Conservation (phyloP, 2,113 vertebrate genomes). For the Paedocypris sp. region DNA sequence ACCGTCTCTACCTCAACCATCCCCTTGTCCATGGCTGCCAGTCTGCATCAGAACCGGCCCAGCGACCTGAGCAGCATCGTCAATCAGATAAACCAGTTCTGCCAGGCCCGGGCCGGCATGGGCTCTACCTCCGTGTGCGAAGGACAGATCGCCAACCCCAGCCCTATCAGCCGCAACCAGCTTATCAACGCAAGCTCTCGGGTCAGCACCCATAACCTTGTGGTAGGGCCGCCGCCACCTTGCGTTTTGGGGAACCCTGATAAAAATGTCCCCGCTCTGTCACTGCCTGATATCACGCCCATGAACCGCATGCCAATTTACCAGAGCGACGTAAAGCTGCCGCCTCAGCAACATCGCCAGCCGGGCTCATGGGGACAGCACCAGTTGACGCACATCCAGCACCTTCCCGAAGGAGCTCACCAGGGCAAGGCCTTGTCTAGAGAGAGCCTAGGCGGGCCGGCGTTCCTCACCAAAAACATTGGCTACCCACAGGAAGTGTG, state of each 20-base stretch:
- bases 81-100: slow-evolving; percentile 98
- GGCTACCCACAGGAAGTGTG: slow-evolving; percentile 56
- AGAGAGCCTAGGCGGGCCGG: slow-evolving; percentile 51
- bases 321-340: slow-evolving; percentile 71
- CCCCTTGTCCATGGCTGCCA: slow-evolving; percentile 92
- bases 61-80: slow-evolving; percentile 93
- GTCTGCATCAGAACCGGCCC: slow-evolving; percentile 83
- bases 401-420: slow-evolving; percentile 73
- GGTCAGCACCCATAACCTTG: slow-evolving; percentile 87
- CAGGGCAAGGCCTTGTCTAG: slow-evolving; percentile 69
- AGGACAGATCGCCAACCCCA: slow-evolving; percentile 97
- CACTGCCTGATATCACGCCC: slow-evolving; percentile 55
- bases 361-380: slow-evolving; percentile 85
- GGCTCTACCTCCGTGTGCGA: slow-evolving; percentile 93
- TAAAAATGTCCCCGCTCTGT: slow-evolving; percentile 64
- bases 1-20: slow-evolving; percentile 99
- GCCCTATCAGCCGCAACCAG: slow-evolving; percentile 94
- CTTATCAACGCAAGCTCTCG: slow-evolving; percentile 95
- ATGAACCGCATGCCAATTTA: slow-evolving; percentile 73
- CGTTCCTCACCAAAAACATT: slow-evolving; percentile 75
- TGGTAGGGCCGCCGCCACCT: slow-evolving; percentile 59
- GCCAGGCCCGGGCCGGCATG: slow-evolving; percentile 85
- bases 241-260: slow-evolving; percentile 80
- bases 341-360: slow-evolving; percentile 42
- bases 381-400: slow-evolving; percentile 78